Evolutionary conservation across 2,888 invertebrate genomes (phyloP).

Genomic region (Luperina nickerlii): DNA sequence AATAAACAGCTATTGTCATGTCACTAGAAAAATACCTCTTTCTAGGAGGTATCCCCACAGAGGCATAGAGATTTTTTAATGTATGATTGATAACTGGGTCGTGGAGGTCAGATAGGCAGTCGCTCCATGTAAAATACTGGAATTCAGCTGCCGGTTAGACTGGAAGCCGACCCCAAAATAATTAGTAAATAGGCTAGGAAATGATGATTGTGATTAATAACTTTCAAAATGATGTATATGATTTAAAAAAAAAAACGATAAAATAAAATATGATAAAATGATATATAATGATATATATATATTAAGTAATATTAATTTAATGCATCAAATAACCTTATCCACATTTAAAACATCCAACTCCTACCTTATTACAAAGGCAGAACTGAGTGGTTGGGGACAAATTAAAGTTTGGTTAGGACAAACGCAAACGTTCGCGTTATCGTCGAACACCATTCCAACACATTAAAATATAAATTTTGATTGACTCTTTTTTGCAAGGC

Average conservation of each 20-base stretch:
- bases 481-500: constrained; percentile 44
- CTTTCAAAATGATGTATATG: no score
- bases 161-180: no score
- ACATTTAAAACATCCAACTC: constrained; percentile 27
- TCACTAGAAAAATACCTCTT: not conserved
- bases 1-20: not conserved
- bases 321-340: constrained; percentile 22
- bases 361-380: constrained; percentile 55
- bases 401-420: constrained; percentile 66
- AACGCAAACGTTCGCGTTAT: constrained; percentile 34
- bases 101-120: no score
- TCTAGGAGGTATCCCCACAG: not conserved
- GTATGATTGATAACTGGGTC: no score
- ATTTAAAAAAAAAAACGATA: no score
- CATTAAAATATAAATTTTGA: constrained; percentile 54
- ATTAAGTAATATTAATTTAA: not conserved
- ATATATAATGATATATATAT: no score
- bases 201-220: no score
- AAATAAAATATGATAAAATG: no score
- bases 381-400: constrained; percentile 53
- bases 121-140: no score
- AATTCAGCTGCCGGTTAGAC: no score
- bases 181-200: no score
- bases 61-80: not conserved
- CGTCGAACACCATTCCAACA: not conserved